These are phyloP conservation scores for Agelas oroides DNA, from an alignment of 37 sponge, comb jelly and placozoan species.

Conservation along the genomic window DNA sequence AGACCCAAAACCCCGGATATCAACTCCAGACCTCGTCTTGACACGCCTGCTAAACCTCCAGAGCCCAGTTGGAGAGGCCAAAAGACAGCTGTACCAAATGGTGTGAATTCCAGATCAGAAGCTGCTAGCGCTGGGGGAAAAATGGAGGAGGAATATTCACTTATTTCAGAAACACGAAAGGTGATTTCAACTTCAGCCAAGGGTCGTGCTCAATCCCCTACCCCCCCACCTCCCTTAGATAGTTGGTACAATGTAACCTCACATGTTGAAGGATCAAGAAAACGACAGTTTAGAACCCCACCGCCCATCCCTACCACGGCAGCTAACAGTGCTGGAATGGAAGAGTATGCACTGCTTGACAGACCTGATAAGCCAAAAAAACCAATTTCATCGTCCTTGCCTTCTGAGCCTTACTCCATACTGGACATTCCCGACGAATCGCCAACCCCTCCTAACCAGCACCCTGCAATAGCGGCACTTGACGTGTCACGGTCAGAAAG, in stretches of 20 bases:
- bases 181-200: not conserved
- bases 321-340: not conserved
- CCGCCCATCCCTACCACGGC: not conserved
- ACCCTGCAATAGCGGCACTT: no score
- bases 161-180: not conserved
- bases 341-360: not conserved
- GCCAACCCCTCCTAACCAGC: no score
- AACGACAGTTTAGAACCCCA: not conserved
- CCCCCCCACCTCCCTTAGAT: not conserved
- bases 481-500: no score
- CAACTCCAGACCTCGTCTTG: slow-evolving; percentile 4
- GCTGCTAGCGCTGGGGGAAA: not conserved
- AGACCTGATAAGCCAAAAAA: not conserved
- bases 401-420: not conserved
- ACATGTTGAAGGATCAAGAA: not conserved
- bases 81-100: not conserved
- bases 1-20: not conserved
- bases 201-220: not conserved
- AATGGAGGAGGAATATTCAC: not conserved
- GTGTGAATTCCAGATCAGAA: no score
- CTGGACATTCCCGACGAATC: not conserved
- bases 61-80: not conserved
- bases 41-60: not conserved
- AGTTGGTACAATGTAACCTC: slow-evolving; percentile 6
- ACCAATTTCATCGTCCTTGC: not conserved